Base-by-base conservation (phyloP, 2,113 vertebrate species). In the Ictalurus punctatus region DNA sequence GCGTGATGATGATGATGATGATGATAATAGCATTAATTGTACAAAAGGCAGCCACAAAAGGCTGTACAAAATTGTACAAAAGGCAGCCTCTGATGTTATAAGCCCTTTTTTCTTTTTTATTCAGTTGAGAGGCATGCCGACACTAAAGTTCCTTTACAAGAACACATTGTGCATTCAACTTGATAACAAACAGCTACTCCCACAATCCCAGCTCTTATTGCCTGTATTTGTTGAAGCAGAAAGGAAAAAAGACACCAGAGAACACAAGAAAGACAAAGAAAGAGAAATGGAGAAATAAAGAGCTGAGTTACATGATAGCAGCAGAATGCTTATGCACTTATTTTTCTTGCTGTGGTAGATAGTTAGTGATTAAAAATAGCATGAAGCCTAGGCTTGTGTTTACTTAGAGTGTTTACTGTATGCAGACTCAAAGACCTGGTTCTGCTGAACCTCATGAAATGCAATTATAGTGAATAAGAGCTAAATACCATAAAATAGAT, bases 201-300 rank as follows among this genome's bases (percentile, higher is more conserved):
- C 59, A 52, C 71, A 85, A 69, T 67, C 83, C 73, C 30, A 73
- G 86, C 65, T 71, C 65, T 44, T 73, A 71, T 71, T 82, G 73
- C 44, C 30, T 67, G 61, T 76, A 80, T 85, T 89, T 85, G n/a
- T 37, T 89, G 27, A 76, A 85, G 87, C 71, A 30, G 52, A 83
- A 88, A 88, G 80, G 8, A 83, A 88, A 85, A 30, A 54, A 54
- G 23, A 73, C 69, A 86, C 67, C 69, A 56, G 84, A 54, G 69
- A 83, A 4, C 21, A 37, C 7, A 23, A 56, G 6, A 82, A 34
- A 30, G 54, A 82, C 79, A 58, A 82, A 82, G n/a, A 59, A 54
- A 12, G 2, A 34, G 54, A 58, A 30, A 58, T 82, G 10, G 54
- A 88, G 87, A 40, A 82, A 74, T 59, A 56, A 13, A 83, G 12